These are phyloP conservation scores for Cotesia chilonis DNA, from an alignment of 1,140 invertebrate genomes.

Conservation along the genomic window DNA sequence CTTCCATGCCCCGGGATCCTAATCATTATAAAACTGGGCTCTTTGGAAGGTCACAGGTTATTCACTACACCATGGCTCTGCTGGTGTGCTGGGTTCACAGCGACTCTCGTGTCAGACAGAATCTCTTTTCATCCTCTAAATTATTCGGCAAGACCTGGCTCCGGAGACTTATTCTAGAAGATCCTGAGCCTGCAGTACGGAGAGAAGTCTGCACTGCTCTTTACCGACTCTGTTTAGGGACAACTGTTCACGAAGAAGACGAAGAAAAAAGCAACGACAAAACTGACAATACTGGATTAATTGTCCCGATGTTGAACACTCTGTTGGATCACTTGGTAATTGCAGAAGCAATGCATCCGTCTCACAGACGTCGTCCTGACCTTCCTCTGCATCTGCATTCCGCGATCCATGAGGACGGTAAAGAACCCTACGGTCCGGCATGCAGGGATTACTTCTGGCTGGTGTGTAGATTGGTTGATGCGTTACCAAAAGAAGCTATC, in stretches of 20 bases:
- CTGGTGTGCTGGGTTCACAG: constrained; percentile 86
- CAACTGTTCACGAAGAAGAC: constrained; percentile 69
- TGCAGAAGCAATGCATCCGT: constrained; percentile 86
- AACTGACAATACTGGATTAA: constrained; percentile 67
- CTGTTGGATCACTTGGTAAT: constrained; percentile 81
- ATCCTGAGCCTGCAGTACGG: constrained; percentile 85
- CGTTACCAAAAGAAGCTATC: constrained; percentile 80
- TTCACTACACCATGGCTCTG: constrained; percentile 83
- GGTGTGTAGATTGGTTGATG: constrained; percentile 86
- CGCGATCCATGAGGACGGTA: constrained; percentile 77
- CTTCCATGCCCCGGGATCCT: constrained; percentile 79
- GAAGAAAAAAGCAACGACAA: constrained; percentile 70
- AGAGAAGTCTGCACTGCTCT: constrained; percentile 89
- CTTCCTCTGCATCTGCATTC: constrained; percentile 66
- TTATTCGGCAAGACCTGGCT: constrained; percentile 74
- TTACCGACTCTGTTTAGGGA: constrained; percentile 85
- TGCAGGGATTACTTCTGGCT: constrained; percentile 95
- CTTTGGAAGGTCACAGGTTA: constrained; percentile 84
- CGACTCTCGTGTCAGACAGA: constrained; percentile 71
- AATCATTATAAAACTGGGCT: constrained; percentile 87
- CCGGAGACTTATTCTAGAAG: constrained; percentile 80
- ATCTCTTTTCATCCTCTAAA: constrained; percentile 72
- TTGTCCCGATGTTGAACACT: constrained; percentile 81
- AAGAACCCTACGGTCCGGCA: constrained; percentile 91
- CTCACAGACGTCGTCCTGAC: constrained; percentile 64